These are phyloP conservation scores for Papilio demoleus DNA, from an alignment of 2,888 invertebrate genomes.

Conservation along the genomic window DNA sequence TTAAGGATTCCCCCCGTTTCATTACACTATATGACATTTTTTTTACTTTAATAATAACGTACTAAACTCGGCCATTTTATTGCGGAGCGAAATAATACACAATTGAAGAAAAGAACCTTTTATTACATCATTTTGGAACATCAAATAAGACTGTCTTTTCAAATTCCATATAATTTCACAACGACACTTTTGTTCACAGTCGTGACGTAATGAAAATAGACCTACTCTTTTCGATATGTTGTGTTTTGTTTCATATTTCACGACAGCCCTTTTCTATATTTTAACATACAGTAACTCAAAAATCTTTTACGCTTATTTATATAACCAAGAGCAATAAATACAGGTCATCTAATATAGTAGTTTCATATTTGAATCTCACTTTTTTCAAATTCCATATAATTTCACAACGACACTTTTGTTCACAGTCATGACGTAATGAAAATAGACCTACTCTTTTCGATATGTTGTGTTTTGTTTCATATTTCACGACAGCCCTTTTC, in stretches of 20 bases:
- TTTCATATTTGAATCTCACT: too few relatives aligned
- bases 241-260: slow-evolving; percentile 26
- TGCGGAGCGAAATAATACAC: slow-evolving; percentile 34
- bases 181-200: slow-evolving; percentile 20
- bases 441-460: not conserved
- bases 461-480: slow-evolving; percentile 25
- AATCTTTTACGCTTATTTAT: slow-evolving; percentile 1
- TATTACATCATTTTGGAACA: slow-evolving; percentile 37
- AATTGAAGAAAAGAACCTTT: slow-evolving; percentile 37
- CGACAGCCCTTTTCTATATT: not conserved
- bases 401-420: slow-evolving; percentile 25
- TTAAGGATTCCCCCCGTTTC: slow-evolving; percentile 26
- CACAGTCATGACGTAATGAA: not conserved
- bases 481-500: slow-evolving; percentile 7
- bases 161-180: slow-evolving; percentile 30
- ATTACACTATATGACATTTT: slow-evolving; percentile 34
- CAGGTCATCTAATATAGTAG: too few relatives aligned
- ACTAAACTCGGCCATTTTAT: slow-evolving; percentile 36
- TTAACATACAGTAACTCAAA: not conserved
- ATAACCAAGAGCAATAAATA: too few relatives aligned
- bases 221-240: slow-evolving; percentile 2
- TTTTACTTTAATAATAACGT: slow-evolving; percentile 36
- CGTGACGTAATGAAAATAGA: not conserved
- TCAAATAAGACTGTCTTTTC: slow-evolving; percentile 33
- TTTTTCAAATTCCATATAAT: slow-evolving; percentile 28